These are phyloP conservation scores for Oncorhynchus nerka DNA, from an alignment of 2,113 vertebrate genomes.

Conservation along the genomic window DNA sequence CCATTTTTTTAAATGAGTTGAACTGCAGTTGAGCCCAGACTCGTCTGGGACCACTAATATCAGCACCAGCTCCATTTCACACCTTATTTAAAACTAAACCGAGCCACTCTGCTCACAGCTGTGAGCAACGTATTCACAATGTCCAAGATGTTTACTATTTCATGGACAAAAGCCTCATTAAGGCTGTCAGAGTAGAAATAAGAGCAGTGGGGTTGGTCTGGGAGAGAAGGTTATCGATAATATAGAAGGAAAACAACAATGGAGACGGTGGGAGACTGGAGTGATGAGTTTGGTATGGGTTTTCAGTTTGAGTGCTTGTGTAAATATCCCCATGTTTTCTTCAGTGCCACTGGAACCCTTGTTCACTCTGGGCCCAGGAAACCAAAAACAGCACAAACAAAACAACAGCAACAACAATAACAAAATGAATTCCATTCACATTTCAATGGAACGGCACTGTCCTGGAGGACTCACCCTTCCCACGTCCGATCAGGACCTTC, in stretches of 20 bases:
- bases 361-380: slow-evolving; percentile 38
- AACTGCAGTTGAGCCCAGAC: slow-evolving; percentile 51
- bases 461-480: slow-evolving; percentile 43
- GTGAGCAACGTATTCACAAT: slow-evolving; percentile 32
- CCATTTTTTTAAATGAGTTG: slow-evolving; percentile 50
- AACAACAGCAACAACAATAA: slow-evolving; percentile 31
- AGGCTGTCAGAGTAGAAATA: slow-evolving; percentile 8
- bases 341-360: slow-evolving; percentile 47
- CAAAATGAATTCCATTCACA: slow-evolving; percentile 71
- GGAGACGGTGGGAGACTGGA: slow-evolving; percentile 20
- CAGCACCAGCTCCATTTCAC: slow-evolving; percentile 31
- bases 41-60: slow-evolving; percentile 46
- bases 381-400: slow-evolving; percentile 44
- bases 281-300: slow-evolving; percentile 23
- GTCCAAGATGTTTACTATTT: slow-evolving; percentile 14
- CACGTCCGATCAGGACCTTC: slow-evolving; percentile 68
- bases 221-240: not conserved
- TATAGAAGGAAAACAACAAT: not conserved
- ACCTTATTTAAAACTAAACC: slow-evolving; percentile 51
- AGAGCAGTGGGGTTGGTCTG: not conserved
- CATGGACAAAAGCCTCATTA: slow-evolving; percentile 17
- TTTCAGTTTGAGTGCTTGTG: slow-evolving; percentile 7
- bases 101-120: slow-evolving; percentile 18
- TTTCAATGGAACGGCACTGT: slow-evolving; percentile 66
- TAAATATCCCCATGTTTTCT: slow-evolving; percentile 16